Conservation (phyloP, 23 tunicate species). For the Ascidia mentula region DNA sequence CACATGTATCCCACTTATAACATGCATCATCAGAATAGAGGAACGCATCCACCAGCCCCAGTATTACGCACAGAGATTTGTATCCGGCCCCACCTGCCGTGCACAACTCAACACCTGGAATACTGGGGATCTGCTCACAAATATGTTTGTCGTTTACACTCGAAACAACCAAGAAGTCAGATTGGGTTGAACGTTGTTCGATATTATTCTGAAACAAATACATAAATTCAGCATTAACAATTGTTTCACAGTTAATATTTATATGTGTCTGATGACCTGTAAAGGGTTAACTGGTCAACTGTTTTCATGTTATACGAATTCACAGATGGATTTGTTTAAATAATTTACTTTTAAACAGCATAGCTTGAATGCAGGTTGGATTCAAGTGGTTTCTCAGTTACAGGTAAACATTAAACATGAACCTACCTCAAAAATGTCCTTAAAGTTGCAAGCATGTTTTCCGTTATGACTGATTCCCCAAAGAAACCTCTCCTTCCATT, state of each 20-base stretch:
- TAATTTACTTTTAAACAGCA: no score
- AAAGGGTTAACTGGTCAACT: no score
- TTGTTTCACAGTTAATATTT: no score
- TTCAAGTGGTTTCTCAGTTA: no score
- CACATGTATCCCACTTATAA: conserved; percentile 93
- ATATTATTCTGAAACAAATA: not conserved
- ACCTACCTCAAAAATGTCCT: conserved; percentile 9
- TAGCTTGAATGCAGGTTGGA: no score
- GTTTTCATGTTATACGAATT: no score
- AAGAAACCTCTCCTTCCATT: conserved; percentile 39
- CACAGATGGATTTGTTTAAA: no score
- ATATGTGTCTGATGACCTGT: no score
- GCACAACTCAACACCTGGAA: conserved; percentile 20
- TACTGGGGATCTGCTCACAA: not conserved
- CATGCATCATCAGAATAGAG: conserved; percentile 52
- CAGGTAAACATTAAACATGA: no score
- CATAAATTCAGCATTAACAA: no score
- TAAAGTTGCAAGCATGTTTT: conserved; percentile 30
- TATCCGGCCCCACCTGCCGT: conserved; percentile 74
- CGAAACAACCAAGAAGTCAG: conserved; percentile 12
- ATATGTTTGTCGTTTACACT: conserved; percentile 33
- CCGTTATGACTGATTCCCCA: conserved; percentile 59
- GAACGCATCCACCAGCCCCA: conserved; percentile 58
- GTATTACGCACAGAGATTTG: conserved; percentile 65
- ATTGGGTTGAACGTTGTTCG: not conserved